Base-by-base conservation (phyloP, 2,113 vertebrate genomes). In the Lamprotornis superbus region DNA sequence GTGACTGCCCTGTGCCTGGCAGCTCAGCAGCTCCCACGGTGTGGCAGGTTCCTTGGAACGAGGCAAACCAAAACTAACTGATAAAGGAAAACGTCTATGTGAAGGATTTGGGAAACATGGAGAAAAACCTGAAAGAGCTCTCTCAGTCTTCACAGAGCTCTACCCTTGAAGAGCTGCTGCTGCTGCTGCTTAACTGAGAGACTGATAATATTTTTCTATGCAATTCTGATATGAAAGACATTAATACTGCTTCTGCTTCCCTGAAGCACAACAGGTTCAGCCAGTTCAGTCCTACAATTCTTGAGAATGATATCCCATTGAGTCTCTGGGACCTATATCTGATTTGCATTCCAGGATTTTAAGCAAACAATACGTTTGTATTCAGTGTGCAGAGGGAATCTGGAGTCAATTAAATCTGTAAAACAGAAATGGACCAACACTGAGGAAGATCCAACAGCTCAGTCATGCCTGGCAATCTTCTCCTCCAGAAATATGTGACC, bases 371-470 rank as follows among this genome's bases (percentile, higher is more conserved):
- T 53, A 55, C 12, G 6, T 61, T 87, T 50, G 77, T 53, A 82
- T 87, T 75, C 81, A 82, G 16, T n/a, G 12, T 6, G 3, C 61
- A 91, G 65, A 65, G 12, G 21, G 77, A 69, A 73, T 93, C 81
- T 94, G 89, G 74, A 91, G 25, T 39, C 77, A 87, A 93, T 94
- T 96, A 93, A 82, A 93, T 75, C 57, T 65, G 31, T 94, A 65
- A 89, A 94, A 60, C n/a, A 96, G 69, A 84, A 91, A 53, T 12
- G 78, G 78, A 93, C 70, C 81, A 93, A 89, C 69, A 85, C 40
- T 52, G 81, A 91, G 57, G 74, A 94, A 82, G 70, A 96, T 89
- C 53, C 87, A 93, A 82, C 31, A 91, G 77, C 46, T 89, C 78
- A 84, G 65, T 82, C 81, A 93, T 21, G 78, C 53, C 89, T 76